Conservation (phyloP, 2,113 vertebrate genomes). For the Chloebia gouldiae region DNA sequence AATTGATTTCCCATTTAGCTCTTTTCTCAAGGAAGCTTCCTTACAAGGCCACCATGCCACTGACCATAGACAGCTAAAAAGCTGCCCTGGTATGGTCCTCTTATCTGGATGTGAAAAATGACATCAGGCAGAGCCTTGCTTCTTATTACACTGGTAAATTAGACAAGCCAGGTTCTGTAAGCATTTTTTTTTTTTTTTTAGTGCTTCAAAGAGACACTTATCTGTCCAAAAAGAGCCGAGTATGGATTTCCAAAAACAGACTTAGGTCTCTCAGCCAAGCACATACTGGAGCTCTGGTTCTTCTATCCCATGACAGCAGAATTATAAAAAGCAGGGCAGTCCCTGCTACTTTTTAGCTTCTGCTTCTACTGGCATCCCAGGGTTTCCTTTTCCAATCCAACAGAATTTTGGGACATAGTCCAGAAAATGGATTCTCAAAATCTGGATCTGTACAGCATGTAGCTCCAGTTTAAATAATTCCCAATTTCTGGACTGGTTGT, state of each 20-base stretch:
- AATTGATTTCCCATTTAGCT: neutral
- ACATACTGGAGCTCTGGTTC: slow-evolving; percentile 35
- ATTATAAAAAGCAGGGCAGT: slow-evolving; percentile 58
- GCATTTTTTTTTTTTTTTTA: neutral
- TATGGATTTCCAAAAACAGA: slow-evolving; percentile 70
- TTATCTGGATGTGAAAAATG: slow-evolving; percentile 45
- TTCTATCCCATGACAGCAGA: slow-evolving; percentile 62
- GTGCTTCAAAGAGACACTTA: slow-evolving; percentile 71
- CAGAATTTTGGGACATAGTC: neutral
- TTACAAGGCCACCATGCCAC: neutral
- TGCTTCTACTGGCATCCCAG: slow-evolving; percentile 4
- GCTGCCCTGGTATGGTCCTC: neutral
- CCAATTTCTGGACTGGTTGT: neutral
- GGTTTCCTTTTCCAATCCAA: neutral
- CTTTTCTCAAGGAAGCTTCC: neutral
- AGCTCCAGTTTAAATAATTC: neutral
- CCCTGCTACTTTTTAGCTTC: slow-evolving; percentile 58
- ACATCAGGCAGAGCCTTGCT: neutral
- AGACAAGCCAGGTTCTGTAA: slow-evolving; percentile 55
- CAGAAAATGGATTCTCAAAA: slow-evolving; percentile 21
- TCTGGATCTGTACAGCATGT: neutral
- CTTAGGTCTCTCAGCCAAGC: slow-evolving; percentile 60
- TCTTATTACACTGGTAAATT: slow-evolving; percentile 35
- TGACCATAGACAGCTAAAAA: neutral
- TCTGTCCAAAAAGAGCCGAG: slow-evolving; percentile 52